These are phyloP conservation scores for Cygnus atratus DNA, from an alignment of 2,113 vertebrate genomes.

Conservation along the genomic window DNA sequence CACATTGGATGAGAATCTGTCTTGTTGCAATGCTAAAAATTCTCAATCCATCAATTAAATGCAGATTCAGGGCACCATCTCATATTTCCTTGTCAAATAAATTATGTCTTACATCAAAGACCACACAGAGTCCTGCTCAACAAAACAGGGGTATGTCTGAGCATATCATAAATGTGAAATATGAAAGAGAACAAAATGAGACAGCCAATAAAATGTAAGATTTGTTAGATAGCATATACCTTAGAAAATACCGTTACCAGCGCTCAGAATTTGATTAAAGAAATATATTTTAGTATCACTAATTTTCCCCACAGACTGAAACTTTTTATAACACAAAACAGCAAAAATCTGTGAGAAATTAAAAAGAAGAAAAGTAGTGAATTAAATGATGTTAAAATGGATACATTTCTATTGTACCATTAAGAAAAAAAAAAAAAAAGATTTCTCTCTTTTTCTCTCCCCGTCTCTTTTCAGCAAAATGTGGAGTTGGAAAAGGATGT, in stretches of 20 bases:
- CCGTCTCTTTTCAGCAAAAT: background rate
- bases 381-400: background rate
- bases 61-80: constrained; percentile 82
- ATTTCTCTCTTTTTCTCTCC: background rate
- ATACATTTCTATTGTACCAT: background rate
- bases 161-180: constrained; percentile 91
- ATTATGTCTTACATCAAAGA: constrained; percentile 88
- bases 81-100: constrained; percentile 90
- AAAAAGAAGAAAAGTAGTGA: constrained; percentile 47
- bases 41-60: constrained; percentile 88
- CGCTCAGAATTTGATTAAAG: constrained; percentile 89
- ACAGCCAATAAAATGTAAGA: constrained; percentile 90
- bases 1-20: constrained; percentile 71
- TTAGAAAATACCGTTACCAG: constrained; percentile 82
- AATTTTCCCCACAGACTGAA: constrained; percentile 80
- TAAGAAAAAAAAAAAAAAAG: background rate
- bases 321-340: constrained; percentile 50
- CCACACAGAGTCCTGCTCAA: constrained; percentile 86
- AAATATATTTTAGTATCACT: constrained; percentile 88
- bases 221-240: constrained; percentile 85
- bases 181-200: constrained; percentile 90
- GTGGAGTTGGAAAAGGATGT: background rate
- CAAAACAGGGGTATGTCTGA: constrained; percentile 85
- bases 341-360: constrained; percentile 22
- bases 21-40: constrained; percentile 79